phyloP scores from a whole-genome alignment of 2,113 vertebrate genomes.

The Coturnix japonica region DNA sequence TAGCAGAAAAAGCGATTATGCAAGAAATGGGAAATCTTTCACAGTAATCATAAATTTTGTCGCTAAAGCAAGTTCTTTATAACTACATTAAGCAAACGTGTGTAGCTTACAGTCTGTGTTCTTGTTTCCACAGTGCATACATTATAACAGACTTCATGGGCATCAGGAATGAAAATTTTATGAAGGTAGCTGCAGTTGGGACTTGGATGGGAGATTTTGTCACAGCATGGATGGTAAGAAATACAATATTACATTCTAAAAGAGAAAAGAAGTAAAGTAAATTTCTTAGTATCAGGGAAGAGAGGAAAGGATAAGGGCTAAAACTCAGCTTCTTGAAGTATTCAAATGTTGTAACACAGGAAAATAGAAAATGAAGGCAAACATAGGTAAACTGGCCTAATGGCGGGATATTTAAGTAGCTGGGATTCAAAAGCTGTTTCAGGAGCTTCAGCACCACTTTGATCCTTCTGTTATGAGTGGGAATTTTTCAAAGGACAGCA shows the following conservation, averaged over 20 bases:
- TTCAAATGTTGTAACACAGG: not conserved
- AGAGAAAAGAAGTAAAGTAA: not conserved
- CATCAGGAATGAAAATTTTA: constrained; percentile 97
- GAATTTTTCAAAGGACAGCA: not conserved
- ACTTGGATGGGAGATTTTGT: constrained; percentile 99
- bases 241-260: not conserved
- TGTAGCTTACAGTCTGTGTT: constrained; percentile 48
- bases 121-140: constrained; percentile 84
- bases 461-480: not conserved
- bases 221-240: constrained; percentile 99
- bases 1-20: not conserved
- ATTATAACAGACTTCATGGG: constrained; percentile 99
- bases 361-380: not conserved
- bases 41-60: not conserved
- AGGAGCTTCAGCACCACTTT: not conserved
- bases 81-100: not conserved
- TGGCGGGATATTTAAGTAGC: not conserved
- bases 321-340: not conserved
- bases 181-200: constrained; percentile 97
- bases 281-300: not conserved
- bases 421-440: not conserved
- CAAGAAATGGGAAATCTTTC: not conserved
- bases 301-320: not conserved
- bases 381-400: not conserved
- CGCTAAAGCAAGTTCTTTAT: constrained; percentile 8